phyloP scores from a whole-genome alignment of 2,113 vertebrate species.

The Antennarius striatus region DNA sequence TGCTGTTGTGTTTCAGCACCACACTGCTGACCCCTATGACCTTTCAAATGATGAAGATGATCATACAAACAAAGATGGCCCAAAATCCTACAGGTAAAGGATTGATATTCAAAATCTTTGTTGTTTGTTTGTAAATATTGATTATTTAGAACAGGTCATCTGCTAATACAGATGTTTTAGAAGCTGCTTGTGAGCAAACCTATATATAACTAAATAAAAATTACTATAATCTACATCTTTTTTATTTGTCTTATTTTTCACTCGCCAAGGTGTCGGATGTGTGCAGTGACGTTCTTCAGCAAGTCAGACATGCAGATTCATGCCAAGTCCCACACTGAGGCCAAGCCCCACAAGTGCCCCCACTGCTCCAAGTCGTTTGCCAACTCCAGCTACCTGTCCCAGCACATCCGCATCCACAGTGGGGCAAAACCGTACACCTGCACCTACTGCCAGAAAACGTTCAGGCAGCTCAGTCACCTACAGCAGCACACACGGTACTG shows the following conservation, averaged over 20 bases:
- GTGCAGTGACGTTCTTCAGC: conserved; percentile 96
- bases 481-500: conserved; percentile 99
- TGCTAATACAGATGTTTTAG: too few relatives aligned
- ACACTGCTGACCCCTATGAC: conserved; percentile 78
- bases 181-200: too few relatives aligned
- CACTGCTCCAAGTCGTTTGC: conserved; percentile 99
- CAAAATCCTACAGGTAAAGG: conserved; percentile 79
- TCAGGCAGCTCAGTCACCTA: conserved; percentile 96
- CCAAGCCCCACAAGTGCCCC: conserved; percentile 99
- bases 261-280: conserved; percentile 91
- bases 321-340: conserved; percentile 97
- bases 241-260: neutral
- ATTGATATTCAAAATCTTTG: neutral
- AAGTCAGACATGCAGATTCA: conserved; percentile 99
- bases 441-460: conserved; percentile 98
- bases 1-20: conserved; percentile 66
- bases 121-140: neutral
- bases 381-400: conserved; percentile 99
- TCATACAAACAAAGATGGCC: conserved; percentile 78
- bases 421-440: conserved; percentile 98
- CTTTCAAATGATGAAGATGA: conserved; percentile 83
- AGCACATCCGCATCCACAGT: conserved; percentile 98
- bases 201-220: too few relatives aligned
- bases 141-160: too few relatives aligned
- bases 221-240: neutral